Evolutionary conservation across 2,113 vertebrate genomes (phyloP).

Genomic region (Cygnus atratus): DNA sequence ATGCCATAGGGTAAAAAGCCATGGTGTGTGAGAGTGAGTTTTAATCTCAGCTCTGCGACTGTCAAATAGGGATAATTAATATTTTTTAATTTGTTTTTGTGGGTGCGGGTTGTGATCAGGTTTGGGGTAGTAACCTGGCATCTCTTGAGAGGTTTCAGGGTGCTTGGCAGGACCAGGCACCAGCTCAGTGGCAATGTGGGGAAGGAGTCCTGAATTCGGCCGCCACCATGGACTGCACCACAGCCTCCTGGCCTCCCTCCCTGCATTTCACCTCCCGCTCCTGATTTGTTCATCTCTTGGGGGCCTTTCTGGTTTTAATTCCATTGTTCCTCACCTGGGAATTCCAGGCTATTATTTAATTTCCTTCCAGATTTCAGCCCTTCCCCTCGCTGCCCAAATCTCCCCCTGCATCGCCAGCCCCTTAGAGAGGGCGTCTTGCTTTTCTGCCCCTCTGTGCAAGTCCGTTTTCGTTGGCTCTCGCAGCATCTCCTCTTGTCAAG

Average conservation of each 20-base stretch:
- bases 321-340: constrained; percentile 70
- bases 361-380: constrained; percentile 54
- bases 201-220: neutral
- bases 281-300: constrained; percentile 52
- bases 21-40: neutral
- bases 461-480: constrained; percentile 48
- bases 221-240: accelerated
- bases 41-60: neutral
- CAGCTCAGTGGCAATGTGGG: accelerated
- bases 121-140: neutral
- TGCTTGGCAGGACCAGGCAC: neutral
- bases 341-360: constrained; percentile 69
- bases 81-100: accelerated
- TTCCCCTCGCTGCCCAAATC: constrained; percentile 17
- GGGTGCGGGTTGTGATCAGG: neutral
- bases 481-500: constrained; percentile 64
- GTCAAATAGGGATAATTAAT: neutral
- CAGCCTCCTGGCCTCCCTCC: neutral
- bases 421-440: constrained; percentile 18
- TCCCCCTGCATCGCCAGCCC: neutral
- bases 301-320: constrained; percentile 60
- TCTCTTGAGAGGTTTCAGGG: accelerated
- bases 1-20: neutral
- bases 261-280: neutral
- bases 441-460: constrained; percentile 28